Conservation (phyloP, 2,113 vertebrate species). For the Petroica traversi region DNA sequence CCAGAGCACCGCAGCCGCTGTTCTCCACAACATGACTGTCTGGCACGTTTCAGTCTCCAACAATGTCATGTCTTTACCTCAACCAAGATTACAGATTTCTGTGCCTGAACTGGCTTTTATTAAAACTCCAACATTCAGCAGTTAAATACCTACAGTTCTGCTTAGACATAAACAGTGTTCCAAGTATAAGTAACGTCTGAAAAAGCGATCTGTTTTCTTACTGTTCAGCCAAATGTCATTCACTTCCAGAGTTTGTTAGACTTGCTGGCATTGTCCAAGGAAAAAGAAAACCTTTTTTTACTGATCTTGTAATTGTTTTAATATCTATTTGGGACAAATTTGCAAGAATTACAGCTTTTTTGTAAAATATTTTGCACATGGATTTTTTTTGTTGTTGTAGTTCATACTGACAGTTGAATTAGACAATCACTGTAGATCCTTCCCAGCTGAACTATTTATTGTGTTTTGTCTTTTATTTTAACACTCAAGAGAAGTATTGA, state of each 20-base stretch:
- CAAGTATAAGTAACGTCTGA: neutral
- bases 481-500: neutral
- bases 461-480: neutral
- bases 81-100: neutral
- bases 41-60: fast-evolving
- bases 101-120: neutral
- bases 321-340: neutral
- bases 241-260: neutral
- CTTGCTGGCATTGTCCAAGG: neutral
- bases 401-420: neutral
- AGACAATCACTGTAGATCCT: neutral
- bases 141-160: neutral
- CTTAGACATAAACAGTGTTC: neutral
- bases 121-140: neutral
- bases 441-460: neutral
- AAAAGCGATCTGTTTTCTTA: neutral
- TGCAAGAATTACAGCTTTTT: neutral
- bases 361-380: neutral
- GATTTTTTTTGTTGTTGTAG: neutral
- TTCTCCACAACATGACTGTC: neutral
- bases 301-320: neutral
- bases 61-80: fast-evolving
- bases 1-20: fast-evolving
- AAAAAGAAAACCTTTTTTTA: neutral
- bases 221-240: neutral